A percentile compares a stretch with the other conserved stretches of the same genome.
phyloP scores from a whole-genome alignment of 2,888 invertebrate species.

The Steromphala cineraria region DNA sequence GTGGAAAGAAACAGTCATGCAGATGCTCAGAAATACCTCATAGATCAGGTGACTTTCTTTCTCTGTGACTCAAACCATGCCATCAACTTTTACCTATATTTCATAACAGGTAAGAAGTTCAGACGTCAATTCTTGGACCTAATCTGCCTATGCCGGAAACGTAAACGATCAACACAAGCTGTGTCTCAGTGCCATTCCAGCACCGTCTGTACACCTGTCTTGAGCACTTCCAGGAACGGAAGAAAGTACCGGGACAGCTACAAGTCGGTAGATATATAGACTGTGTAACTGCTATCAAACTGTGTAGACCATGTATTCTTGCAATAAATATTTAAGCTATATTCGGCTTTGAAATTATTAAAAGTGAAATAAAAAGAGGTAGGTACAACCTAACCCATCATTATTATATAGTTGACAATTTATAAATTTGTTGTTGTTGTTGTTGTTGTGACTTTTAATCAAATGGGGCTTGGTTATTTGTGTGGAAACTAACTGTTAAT shows the following conservation, averaged over 20 bases:
- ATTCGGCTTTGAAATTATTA: too few relatives aligned
- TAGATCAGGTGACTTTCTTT: conserved; percentile 36
- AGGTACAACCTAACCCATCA: too few relatives aligned
- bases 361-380: too few relatives aligned
- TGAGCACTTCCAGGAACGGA: conserved; percentile 15
- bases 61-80: conserved; percentile 45
- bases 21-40: conserved; percentile 36
- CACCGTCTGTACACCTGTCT: not conserved
- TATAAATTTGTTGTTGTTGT: too few relatives aligned
- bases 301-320: too few relatives aligned
- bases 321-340: too few relatives aligned
- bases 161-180: not conserved
- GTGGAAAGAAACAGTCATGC: conserved; percentile 11
- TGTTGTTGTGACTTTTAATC: too few relatives aligned
- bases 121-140: conserved; percentile 36
- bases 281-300: not conserved
- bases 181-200: not conserved
- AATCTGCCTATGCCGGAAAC: conserved; percentile 19
- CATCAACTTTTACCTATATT: conserved; percentile 29
- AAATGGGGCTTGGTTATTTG: too few relatives aligned
- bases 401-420: too few relatives aligned
- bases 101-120: conserved; percentile 40
- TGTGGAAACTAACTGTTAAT: too few relatives aligned
- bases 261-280: not conserved
- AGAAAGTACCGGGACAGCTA: not conserved